Percentiles rank a stretch among this genome's conserved stretches.
phyloP scores from a whole-genome alignment of 1,140 invertebrate species.

The Drosophila pallidifrons region DNA sequence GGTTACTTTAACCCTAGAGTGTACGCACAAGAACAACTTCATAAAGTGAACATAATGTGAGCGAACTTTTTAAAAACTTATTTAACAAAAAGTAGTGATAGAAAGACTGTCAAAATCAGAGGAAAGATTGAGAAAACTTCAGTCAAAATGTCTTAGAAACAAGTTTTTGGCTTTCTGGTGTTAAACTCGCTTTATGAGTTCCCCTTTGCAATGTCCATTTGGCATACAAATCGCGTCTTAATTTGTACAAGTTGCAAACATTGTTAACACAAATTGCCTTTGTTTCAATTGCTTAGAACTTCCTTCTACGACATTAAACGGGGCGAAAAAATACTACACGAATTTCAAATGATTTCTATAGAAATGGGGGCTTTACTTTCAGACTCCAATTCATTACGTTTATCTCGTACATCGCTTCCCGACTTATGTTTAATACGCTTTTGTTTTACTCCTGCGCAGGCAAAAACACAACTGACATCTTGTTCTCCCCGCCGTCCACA shows the following conservation, averaged over 20 bases:
- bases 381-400: conserved; percentile 46
- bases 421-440: conserved; percentile 40
- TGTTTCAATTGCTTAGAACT: conserved; percentile 60
- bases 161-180: conserved; percentile 28
- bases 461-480: conserved; percentile 24
- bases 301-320: conserved; percentile 44
- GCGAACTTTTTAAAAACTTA: no score
- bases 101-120: no score
- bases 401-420: conserved; percentile 18
- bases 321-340: conserved; percentile 46
- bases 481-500: background rate
- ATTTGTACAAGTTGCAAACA: conserved; percentile 11
- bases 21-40: background rate
- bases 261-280: conserved; percentile 41
- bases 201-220: background rate
- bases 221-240: conserved; percentile 60
- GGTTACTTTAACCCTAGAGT: conserved; percentile 21
- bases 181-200: conserved; percentile 42
- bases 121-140: no score
- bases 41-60: background rate
- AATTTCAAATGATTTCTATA: conserved; percentile 47
- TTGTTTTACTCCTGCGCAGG: conserved; percentile 28
- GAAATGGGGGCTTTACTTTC: conserved; percentile 34
- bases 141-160: background rate
- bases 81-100: background rate